Evolutionary conservation across 2,113 vertebrate genomes (phyloP), one percentile per base, ranked within the genome.

Genomic region (Nipponia nippon): DNA sequence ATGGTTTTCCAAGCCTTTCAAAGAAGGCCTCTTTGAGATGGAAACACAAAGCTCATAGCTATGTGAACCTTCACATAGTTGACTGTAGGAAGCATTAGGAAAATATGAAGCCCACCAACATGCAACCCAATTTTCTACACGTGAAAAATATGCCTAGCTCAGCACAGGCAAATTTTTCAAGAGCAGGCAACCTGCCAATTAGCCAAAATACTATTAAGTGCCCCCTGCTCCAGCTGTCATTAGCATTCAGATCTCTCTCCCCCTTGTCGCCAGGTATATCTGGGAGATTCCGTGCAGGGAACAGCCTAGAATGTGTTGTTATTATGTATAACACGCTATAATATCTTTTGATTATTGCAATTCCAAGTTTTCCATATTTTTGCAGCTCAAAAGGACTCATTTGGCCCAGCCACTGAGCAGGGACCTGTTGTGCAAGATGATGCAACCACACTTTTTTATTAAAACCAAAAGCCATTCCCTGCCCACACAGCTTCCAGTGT

Each of bases 121-220:
- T 46, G 50, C 83, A 72, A 9, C 65, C 42, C 44, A 16, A n/a
- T 95, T 95, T 91, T 95, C 78, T 85, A 83, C 66, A 34, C 16
- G 1, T 62, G 52, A 89, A 84, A 96, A 95, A 85, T 79, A 83
- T 38, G 67, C 75, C 81, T 79, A 78, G 36, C 80, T 95, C 91
- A 96, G 93, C 96, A 93, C 27, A 53, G 75, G 67, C 59, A 93
- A 62, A 95, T 78, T 91, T 94, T 94, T 96, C 79, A 70, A 94
- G 93, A 92, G 77, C 83, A 78, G 40, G 85, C 73, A 94, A 93
- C 40, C 50, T 85, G 95, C 94, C 91, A 97, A 94, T 92, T 93
- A 95, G 90, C 69, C 94, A 92, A 93, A 97, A 72, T 13, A 61
- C 65, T 73, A 83, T 71, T 83, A 65, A 70, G 53, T 58, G 40